Base-by-base conservation (phyloP, 2,113 vertebrate species). In the Menidia beryllina region DNA sequence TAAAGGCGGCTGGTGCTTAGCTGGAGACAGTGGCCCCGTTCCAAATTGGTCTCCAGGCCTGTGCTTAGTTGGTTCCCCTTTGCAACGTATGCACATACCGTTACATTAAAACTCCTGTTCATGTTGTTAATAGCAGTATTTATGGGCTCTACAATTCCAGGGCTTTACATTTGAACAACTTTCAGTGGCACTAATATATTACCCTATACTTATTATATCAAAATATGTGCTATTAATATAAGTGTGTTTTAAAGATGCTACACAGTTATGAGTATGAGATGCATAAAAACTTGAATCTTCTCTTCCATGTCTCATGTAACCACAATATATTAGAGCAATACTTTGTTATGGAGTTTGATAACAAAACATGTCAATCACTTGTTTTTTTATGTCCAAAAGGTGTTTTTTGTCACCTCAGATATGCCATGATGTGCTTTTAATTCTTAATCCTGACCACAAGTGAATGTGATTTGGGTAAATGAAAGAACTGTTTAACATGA, bases 1-100 rank as follows among this genome's bases (percentile, higher is more conserved):
- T 83, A 79, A 88, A 88, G 86, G 76, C 77, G 83, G 75, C 56
- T 21, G 52, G 39, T 71, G 66, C 81, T 60, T 80, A 75, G 72
- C 77, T 72, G 74, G 78, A 85, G 69, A 78, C 53, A 59, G 82
- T 84, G 73, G 81, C 77, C 52, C 43, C 12, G 66, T 75, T 87
- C 81, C 81, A 87, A 77, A 83, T 71, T 52, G 65, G 71, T 85
- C 79, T 61, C 19, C 19, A 2, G 36, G 81, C 60, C 54, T 72
- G 70, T 88, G 30, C 59, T 51, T 52, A 65, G 75, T 64, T 48
- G 3, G 24, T 68, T 11, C 56, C 15, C 14, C 64, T 54, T 34
- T 63, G 59, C 59, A 73, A 62, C 71, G 34, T 19, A 17, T 54
- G 13, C 23, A 0, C 21, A 54, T 56, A 74, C 3, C 41, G 54